A percentile compares a stretch with the other conserved stretches of the same genome.
These are phyloP conservation scores for Pseudococcus longispinus DNA, from an alignment of 2,888 invertebrate species.

Conservation along the genomic window DNA sequence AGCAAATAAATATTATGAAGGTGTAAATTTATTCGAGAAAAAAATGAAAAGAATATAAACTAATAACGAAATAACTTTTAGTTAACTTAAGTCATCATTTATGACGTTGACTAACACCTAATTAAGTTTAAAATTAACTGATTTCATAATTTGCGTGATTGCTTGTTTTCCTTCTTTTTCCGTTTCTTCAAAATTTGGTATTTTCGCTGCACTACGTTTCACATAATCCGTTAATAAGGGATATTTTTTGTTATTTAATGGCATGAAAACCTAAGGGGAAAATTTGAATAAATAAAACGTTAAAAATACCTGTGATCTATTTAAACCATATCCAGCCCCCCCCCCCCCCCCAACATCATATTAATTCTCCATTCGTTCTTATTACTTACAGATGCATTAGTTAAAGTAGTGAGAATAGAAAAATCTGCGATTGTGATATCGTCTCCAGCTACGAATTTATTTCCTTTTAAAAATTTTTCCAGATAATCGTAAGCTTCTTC, in stretches of 20 bases:
- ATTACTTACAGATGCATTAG: not conserved
- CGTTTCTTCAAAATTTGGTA: not conserved
- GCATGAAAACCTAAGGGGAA: not conserved
- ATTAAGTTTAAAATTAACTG: not conserved
- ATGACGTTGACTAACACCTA: not conserved
- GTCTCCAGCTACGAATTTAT: constrained; percentile 13
- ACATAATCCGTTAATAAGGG: not conserved
- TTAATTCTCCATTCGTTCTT: too few relatives aligned
- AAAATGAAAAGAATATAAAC: too few relatives aligned
- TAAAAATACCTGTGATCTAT: too few relatives aligned
- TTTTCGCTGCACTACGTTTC: not conserved
- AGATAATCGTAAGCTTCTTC: not conserved
- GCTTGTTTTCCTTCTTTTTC: not conserved
- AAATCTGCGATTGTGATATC: constrained; percentile 37
- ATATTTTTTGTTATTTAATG: not conserved
- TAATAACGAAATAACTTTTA: too few relatives aligned
- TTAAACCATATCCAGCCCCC: too few relatives aligned
- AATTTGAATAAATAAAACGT: too few relatives aligned
- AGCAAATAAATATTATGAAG: too few relatives aligned
- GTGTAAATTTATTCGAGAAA: too few relatives aligned
- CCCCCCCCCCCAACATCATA: too few relatives aligned
- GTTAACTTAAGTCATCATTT: too few relatives aligned
- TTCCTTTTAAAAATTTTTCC: not conserved
- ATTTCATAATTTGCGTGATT: not conserved
- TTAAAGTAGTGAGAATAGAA: not conserved